Conservation (phyloP, 2,113 vertebrate genomes). For the Toxostoma redivivum region DNA sequence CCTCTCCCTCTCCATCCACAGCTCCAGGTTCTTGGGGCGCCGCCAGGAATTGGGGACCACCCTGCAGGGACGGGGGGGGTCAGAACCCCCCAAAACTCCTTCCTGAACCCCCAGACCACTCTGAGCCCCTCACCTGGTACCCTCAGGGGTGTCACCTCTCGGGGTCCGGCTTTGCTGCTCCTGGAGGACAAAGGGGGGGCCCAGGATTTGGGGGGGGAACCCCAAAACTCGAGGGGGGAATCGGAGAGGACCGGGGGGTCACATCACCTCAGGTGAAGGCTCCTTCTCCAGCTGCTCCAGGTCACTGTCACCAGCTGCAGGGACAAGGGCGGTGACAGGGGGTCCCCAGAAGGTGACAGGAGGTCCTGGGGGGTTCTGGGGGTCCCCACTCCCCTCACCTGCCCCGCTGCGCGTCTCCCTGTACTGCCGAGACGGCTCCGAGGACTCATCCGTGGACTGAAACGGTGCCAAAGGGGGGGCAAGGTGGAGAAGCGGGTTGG, state of each 20-base stretch:
- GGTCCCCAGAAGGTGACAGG: neutral
- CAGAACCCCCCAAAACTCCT: too few relatives aligned
- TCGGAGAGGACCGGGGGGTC: too few relatives aligned
- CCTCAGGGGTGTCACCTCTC: neutral
- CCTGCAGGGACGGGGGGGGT: neutral
- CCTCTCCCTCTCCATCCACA: neutral
- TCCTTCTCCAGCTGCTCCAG: neutral
- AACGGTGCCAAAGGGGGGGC: neutral
- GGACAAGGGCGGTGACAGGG: neutral
- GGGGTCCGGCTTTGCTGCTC: neutral
- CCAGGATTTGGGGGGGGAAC: neutral
- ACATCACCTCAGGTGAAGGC: neutral
- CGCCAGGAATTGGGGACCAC: neutral
- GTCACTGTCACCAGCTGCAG: neutral
- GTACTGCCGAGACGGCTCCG: neutral
- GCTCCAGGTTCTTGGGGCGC: neutral
- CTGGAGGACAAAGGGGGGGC: neutral
- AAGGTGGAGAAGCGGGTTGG: accelerated
- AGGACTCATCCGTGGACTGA: neutral
- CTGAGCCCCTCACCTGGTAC: neutral
- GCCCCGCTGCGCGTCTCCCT: neutral
- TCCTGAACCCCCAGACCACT: too few relatives aligned
- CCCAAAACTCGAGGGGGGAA: neutral
- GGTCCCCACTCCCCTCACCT: neutral
- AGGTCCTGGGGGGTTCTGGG: neutral